These are phyloP conservation scores for Eulemur rubriventer DNA, from an alignment of 2,797 vertebrate genomes.

Conservation along the genomic window DNA sequence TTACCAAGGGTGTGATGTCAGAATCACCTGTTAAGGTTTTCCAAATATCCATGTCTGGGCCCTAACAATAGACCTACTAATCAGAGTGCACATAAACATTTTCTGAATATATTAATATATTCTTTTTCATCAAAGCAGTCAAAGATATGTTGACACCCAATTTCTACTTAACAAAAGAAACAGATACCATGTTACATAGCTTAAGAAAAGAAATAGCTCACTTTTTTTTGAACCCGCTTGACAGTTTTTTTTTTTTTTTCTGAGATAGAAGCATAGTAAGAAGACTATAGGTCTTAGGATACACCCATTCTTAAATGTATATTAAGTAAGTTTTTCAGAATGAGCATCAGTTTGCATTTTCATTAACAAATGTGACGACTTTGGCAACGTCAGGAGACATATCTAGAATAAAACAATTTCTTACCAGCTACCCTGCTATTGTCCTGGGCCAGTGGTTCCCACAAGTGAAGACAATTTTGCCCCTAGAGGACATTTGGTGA, in stretches of 20 bases:
- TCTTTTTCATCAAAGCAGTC: background rate
- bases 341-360: background rate
- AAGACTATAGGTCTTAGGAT: background rate
- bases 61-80: background rate
- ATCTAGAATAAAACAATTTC: background rate
- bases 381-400: background rate
- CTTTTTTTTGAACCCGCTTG: background rate
- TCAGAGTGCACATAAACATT: background rate
- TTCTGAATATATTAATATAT: background rate
- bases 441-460: background rate
- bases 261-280: background rate
- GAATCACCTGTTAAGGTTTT: background rate
- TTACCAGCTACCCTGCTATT: background rate
- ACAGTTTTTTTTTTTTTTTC: background rate
- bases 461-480: background rate
- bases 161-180: background rate
- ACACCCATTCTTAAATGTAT: background rate
- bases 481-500: background rate
- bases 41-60: background rate
- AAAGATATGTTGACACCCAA: background rate
- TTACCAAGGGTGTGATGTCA: background rate
- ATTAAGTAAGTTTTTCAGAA: background rate
- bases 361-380: background rate
- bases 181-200: background rate
- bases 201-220: background rate